Evolutionary conservation across 2,888 invertebrate genomes (phyloP).

Genomic region (Synanthedon andrenaeformis): DNA sequence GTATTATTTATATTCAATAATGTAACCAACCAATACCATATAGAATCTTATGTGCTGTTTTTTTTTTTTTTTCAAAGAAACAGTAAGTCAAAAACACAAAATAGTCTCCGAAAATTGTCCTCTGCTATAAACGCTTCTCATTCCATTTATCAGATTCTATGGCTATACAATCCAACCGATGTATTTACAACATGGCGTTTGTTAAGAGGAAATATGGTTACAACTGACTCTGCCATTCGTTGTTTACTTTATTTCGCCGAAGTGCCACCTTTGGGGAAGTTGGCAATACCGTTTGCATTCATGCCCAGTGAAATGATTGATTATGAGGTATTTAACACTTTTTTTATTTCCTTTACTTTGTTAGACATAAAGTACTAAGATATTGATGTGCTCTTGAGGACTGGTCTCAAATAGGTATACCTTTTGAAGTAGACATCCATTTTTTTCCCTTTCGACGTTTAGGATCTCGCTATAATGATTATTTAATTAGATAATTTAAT

Average conservation of each 20-base stretch:
- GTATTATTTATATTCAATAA: not conserved
- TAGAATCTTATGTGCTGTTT: too few relatives aligned
- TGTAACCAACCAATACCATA: not conserved
- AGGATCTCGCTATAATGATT: too few relatives aligned
- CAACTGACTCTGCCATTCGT: constrained; percentile 34
- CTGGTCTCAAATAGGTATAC: not conserved
- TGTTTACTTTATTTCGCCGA: constrained; percentile 58
- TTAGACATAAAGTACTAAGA: too few relatives aligned
- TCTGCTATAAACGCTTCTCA: too few relatives aligned
- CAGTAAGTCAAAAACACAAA: too few relatives aligned
- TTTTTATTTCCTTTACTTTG: not conserved
- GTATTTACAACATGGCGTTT: constrained; percentile 59
- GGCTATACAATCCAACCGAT: constrained; percentile 60
- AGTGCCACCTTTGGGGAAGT: constrained; percentile 50
- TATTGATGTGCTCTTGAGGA: not conserved
- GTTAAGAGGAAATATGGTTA: constrained; percentile 37
- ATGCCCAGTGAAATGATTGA: constrained; percentile 61
- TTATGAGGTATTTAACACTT: constrained; percentile 36
- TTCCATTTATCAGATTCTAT: constrained; percentile 31
- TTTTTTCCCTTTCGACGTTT: too few relatives aligned
- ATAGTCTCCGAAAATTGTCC: too few relatives aligned
- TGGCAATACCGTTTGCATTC: constrained; percentile 58
- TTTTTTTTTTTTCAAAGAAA: too few relatives aligned
- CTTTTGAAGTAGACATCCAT: too few relatives aligned
- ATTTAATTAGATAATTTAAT: too few relatives aligned